These are phyloP conservation scores for Dolichopus griseipennis DNA, from an alignment of 2,888 invertebrate species.

Conservation along the genomic window DNA sequence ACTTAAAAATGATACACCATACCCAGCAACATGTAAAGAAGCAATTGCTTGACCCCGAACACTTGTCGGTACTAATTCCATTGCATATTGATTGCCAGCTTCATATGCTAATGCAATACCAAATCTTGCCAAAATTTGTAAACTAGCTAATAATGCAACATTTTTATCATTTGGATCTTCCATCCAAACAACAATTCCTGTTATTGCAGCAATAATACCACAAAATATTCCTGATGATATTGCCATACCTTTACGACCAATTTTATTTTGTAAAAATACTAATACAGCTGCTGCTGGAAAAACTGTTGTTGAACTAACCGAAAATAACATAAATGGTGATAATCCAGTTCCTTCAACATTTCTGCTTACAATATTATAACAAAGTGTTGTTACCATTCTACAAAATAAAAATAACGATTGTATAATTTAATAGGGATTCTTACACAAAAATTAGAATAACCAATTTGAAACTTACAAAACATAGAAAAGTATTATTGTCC, in stretches of 20 bases:
- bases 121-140: slow-evolving; percentile 45
- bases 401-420: background rate
- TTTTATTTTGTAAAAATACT: slow-evolving; percentile 24
- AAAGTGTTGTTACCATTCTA: slow-evolving; percentile 47
- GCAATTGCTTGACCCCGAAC: slow-evolving; percentile 50
- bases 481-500: slow-evolving; percentile 45
- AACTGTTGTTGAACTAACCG: slow-evolving; percentile 43
- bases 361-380: slow-evolving; percentile 47
- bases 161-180: slow-evolving; percentile 22
- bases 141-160: slow-evolving; percentile 34
- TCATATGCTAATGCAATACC: slow-evolving; percentile 49
- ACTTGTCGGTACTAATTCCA: slow-evolving; percentile 50
- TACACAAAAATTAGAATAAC: background rate
- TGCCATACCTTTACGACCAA: slow-evolving; percentile 43
- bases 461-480: slow-evolving; percentile 43
- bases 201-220: slow-evolving; percentile 41
- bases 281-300: slow-evolving; percentile 43
- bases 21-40: slow-evolving; percentile 48
- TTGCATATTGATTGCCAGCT: slow-evolving; percentile 50
- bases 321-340: slow-evolving; percentile 45
- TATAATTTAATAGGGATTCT: background rate
- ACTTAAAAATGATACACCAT: slow-evolving; percentile 46
- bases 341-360: slow-evolving; percentile 44
- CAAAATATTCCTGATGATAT: slow-evolving; percentile 42
- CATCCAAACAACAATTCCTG: slow-evolving; percentile 34